Base-by-base conservation (phyloP, 2,888 invertebrate genomes). In the Notocelia uddmanniana region DNA sequence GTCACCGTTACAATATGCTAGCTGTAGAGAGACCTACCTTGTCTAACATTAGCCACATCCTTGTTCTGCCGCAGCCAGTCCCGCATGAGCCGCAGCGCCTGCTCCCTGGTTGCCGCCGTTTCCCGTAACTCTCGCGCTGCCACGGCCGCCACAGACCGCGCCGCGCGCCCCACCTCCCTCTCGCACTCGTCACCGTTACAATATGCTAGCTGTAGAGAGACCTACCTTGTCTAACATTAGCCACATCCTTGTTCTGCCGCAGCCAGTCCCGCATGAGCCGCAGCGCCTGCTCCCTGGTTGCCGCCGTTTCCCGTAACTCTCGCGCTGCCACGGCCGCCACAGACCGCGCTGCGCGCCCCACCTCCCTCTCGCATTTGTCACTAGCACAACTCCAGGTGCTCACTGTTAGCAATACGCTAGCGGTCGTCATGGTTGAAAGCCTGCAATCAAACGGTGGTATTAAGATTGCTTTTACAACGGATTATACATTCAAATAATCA, bases 301-400 rank as follows among this genome's bases (percentile, higher is more conserved):
- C 86, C 15, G 96, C 95, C 58, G 96, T 96, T 84, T 97, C 97
- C 15, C 96, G 90, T n/a, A 97, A 88, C 81, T 97, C 96, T 60
- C 91, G 92, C 62, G 94, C 94, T 0, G 97, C 96, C 0, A 95
- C 87, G 76, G 94, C 91, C 1, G 87, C 86, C 2, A 91, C 80
- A 50, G 82, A 85, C 58, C 85, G 84, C 37, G 83, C 75, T 3
- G 77, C 74, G 1, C 83, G 80, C 2, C 81, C 78, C 9, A 84
- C 80, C 26, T 82, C 85, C 21, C 87, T 89, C 10, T 91, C 90
- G 19, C 85, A 80, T 69, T 89, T 89, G 37, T 91, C 91, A 15
- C 77, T 83, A 60, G 82, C 83, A 6, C 88, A 76, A 57, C 82
- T 87, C 90, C 90, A 92, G 1, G 91, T 89, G 21, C 87, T 81